Conservation (phyloP, 2,888 invertebrate species). For the Tiphia femorata region DNA sequence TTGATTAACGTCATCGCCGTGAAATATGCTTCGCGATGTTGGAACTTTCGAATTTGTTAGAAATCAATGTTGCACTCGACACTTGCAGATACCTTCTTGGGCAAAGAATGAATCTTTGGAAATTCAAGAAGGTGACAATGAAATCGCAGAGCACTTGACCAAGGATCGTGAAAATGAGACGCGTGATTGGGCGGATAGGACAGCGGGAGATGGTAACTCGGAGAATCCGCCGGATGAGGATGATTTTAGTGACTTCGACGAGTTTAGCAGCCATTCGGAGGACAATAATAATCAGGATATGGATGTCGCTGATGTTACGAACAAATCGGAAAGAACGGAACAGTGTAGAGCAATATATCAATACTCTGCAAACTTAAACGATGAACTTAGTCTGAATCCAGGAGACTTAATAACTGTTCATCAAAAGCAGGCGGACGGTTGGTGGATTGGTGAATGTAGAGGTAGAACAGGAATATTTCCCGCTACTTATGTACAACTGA, state of each 20-base stretch:
- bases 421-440: slow-evolving; percentile 92
- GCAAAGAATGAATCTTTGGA: slow-evolving; percentile 76
- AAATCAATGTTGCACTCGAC: background rate
- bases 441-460: slow-evolving; percentile 93
- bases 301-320: slow-evolving; percentile 46
- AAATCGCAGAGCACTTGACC: slow-evolving; percentile 52
- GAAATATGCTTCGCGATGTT: no score
- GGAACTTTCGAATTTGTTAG: no score
- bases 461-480: slow-evolving; percentile 93
- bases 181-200: slow-evolving; percentile 81
- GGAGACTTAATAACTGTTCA: slow-evolving; percentile 91
- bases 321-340: slow-evolving; percentile 48
- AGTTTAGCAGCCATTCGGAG: slow-evolving; percentile 65
- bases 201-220: slow-evolving; percentile 86
- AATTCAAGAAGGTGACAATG: slow-evolving; percentile 62
- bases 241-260: slow-evolving; percentile 81
- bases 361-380: slow-evolving; percentile 88
- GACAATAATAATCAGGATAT: slow-evolving; percentile 69
- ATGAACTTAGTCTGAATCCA: slow-evolving; percentile 80
- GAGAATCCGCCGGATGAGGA: slow-evolving; percentile 77
- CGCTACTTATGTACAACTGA: slow-evolving; percentile 92
- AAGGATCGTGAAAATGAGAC: slow-evolving; percentile 57
- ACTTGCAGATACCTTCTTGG: slow-evolving; percentile 80
- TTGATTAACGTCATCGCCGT: no score
- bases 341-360: slow-evolving; percentile 88